Evolutionary conservation across 2,797 vertebrate species (phyloP).

Genomic region (Parauchenoglanis ngamensis): DNA sequence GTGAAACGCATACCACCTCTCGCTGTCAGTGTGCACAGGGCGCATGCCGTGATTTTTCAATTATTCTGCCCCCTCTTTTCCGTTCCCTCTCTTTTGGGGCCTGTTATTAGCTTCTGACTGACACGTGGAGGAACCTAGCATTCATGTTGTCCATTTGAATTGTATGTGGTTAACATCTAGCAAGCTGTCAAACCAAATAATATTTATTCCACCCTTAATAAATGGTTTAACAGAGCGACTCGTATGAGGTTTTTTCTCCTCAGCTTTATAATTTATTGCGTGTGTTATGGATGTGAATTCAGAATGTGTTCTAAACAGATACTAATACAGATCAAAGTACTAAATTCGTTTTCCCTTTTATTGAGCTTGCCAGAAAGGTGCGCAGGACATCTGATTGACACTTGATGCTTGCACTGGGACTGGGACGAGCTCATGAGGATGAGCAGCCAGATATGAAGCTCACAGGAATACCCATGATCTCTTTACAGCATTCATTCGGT

Average conservation of each 20-base stretch:
- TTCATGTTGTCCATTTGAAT: conserved; percentile 6
- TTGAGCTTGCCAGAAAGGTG: neutral
- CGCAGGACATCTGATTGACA: neutral
- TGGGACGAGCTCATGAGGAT: neutral
- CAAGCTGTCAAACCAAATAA: conserved; percentile 15
- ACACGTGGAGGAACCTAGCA: neutral
- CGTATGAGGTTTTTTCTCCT: neutral
- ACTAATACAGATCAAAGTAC: neutral
- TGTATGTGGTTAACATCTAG: conserved; percentile 17
- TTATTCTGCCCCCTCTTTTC: conserved; percentile 33
- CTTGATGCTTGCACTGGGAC: neutral
- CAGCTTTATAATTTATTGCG: neutral
- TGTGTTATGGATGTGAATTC: neutral
- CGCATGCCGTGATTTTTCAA: conserved; percentile 61
- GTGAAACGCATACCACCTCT: conserved; percentile 56
- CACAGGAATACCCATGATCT: too few species aligned
- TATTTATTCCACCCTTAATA: neutral
- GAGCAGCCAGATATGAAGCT: neutral
- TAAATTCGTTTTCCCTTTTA: neutral
- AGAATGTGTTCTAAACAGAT: neutral
- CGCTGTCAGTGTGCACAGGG: conserved; percentile 40
- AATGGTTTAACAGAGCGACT: neutral
- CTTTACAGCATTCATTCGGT: neutral
- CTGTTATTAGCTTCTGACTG: conserved; percentile 32
- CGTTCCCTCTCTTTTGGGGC: neutral